A percentile compares a stretch with the other conserved stretches of the same genome.
phyloP scores from a whole-genome alignment of 2,113 vertebrate genomes.

The Ahaetulla prasina region DNA sequence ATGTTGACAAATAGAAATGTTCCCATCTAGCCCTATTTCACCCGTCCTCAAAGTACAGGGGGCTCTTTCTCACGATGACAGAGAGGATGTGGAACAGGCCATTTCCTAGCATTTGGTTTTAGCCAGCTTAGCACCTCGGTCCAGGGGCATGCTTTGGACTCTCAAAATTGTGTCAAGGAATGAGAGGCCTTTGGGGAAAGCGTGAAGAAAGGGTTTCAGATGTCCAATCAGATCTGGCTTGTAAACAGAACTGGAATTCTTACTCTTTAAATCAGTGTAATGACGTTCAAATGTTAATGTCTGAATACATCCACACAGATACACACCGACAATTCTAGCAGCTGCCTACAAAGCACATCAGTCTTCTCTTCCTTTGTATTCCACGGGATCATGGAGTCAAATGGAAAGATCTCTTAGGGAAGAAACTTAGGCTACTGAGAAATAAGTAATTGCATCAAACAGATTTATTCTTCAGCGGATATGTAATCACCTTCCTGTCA shows the following conservation, averaged over 20 bases:
- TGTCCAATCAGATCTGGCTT: conserved; percentile 39
- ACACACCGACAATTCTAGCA: conserved; percentile 42
- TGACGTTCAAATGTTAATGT: conserved; percentile 33
- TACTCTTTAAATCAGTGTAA: conserved; percentile 32
- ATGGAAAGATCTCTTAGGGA: conserved; percentile 47
- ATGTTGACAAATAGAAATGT: background rate
- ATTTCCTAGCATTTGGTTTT: conserved; percentile 32
- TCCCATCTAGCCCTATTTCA: conserved; percentile 12
- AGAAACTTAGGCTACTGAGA: conserved; percentile 46
- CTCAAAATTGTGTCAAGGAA: conserved; percentile 34
- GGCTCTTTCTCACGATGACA: background rate
- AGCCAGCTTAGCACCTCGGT: conserved; percentile 16
- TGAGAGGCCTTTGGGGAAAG: conserved; percentile 21
- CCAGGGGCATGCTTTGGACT: conserved; percentile 23
- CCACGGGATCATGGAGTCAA: conserved; percentile 35
- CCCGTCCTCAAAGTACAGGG: rapidly evolving
- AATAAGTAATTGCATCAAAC: conserved; percentile 55
- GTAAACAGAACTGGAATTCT: conserved; percentile 39
- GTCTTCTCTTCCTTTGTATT: conserved; percentile 49
- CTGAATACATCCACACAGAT: conserved; percentile 30
- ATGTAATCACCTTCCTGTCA: conserved; percentile 56
- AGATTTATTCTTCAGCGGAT: conserved; percentile 58
- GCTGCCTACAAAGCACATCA: conserved; percentile 45
- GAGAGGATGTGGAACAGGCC: conserved; percentile 21
- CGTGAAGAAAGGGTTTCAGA: conserved; percentile 34